Evolutionary conservation across 2,888 invertebrate genomes (phyloP).

Genomic region (Kuschelorhynchus macadamiae): DNA sequence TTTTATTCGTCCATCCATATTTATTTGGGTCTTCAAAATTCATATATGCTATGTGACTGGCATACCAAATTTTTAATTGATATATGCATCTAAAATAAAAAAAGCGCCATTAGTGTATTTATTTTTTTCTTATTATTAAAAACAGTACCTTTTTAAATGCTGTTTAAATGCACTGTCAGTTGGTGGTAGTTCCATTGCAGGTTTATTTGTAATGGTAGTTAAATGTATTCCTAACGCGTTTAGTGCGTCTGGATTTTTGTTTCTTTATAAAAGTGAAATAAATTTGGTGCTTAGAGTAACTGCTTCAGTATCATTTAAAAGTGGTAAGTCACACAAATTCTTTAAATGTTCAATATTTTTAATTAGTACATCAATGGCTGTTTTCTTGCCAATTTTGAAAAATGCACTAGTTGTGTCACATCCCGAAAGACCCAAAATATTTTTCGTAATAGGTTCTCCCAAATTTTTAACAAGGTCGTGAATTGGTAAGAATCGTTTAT

Average conservation of each 20-base stretch:
- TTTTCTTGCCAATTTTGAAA: not conserved
- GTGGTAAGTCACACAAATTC: not conserved
- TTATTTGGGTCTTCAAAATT: not conserved
- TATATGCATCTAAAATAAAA: slow-evolving; percentile 1
- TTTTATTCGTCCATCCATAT: not conserved
- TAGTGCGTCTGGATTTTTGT: too few species aligned
- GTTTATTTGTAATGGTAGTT: not conserved
- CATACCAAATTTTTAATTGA: not conserved
- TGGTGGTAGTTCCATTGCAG: not conserved
- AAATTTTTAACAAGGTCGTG: not conserved
- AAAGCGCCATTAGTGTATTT: too few species aligned
- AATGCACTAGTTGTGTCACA: not conserved
- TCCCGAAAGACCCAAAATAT: not conserved
- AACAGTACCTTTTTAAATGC: too few species aligned
- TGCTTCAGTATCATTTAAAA: slow-evolving; percentile 12
- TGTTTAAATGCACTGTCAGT: not conserved
- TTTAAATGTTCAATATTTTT: not conserved
- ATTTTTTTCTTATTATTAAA: not conserved
- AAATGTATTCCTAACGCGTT: too few species aligned
- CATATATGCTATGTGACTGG: not conserved
- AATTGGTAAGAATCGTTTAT: not conserved
- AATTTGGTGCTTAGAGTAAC: slow-evolving; percentile 7
- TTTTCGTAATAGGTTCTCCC: not conserved
- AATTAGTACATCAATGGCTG: not conserved
- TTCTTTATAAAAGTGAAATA: too few species aligned